A percentile compares a stretch with the other conserved stretches of the same genome.
Evolutionary conservation across 2,113 vertebrate genomes (phyloP).

Genomic region (Pandion haliaetus): DNA sequence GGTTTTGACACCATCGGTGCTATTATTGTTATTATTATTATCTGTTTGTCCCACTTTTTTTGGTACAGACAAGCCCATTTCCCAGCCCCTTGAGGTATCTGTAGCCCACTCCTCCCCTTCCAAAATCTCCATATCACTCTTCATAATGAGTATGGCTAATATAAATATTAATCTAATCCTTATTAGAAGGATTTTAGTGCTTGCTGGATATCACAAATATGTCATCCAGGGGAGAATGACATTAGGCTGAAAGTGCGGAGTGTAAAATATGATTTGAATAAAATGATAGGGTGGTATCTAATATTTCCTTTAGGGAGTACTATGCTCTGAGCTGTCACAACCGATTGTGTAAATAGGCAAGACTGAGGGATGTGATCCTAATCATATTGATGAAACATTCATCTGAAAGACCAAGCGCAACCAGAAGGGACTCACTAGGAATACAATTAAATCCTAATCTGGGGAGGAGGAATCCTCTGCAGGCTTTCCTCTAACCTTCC

Average conservation of each 20-base stretch:
- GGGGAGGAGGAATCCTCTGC: background rate
- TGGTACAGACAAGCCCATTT: background rate
- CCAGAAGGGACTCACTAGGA: slow-evolving; percentile 62
- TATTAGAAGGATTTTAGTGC: slow-evolving; percentile 29
- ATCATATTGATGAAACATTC: slow-evolving; percentile 72
- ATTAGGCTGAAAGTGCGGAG: slow-evolving; percentile 33
- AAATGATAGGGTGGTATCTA: slow-evolving; percentile 62
- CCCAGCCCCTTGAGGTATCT: background rate
- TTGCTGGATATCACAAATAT: background rate
- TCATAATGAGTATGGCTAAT: background rate
- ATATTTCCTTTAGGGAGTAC: slow-evolving; percentile 72
- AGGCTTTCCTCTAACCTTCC: background rate
- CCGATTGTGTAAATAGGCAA: slow-evolving; percentile 68
- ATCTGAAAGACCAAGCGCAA: slow-evolving; percentile 51
- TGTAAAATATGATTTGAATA: slow-evolving; percentile 69
- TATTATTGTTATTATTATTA: too few relatives aligned
- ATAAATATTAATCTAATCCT: slow-evolving; percentile 45
- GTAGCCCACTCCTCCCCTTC: background rate
- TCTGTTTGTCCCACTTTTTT: background rate
- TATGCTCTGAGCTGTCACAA: slow-evolving; percentile 74
- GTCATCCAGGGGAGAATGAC: slow-evolving; percentile 45
- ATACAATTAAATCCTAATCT: slow-evolving; percentile 71
- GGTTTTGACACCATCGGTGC: background rate
- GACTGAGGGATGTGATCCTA: slow-evolving; percentile 65
- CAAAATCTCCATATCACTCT: background rate